These are phyloP conservation scores for Eumaeus atala DNA, from an alignment of 1,140 invertebrate genomes.

Conservation along the genomic window DNA sequence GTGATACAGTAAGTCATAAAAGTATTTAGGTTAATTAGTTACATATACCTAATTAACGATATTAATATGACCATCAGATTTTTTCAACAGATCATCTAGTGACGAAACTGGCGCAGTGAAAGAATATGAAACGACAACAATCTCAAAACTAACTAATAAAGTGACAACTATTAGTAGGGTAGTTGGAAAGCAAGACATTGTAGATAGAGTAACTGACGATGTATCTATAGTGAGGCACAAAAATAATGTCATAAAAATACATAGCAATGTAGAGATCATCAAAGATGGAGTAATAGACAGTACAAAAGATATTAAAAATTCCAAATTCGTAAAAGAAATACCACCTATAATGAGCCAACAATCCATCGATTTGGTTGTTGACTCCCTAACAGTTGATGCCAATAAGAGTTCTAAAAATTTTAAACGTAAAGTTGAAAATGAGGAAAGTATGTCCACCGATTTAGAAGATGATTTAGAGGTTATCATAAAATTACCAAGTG, in stretches of 20 bases:
- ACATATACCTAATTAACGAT: no score
- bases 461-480: slow-evolving; percentile 46
- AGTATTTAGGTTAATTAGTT: no score
- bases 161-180: slow-evolving; percentile 58
- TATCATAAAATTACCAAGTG: slow-evolving; percentile 51
- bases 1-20: no score
- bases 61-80: neutral
- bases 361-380: slow-evolving; percentile 57
- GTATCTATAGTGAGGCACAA: slow-evolving; percentile 34
- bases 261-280: slow-evolving; percentile 48
- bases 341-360: slow-evolving; percentile 63
- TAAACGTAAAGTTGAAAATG: slow-evolving; percentile 24
- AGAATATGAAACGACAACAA: slow-evolving; percentile 62
- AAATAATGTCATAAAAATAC: slow-evolving; percentile 60
- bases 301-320: slow-evolving; percentile 36
- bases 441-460: slow-evolving; percentile 19
- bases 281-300: slow-evolving; percentile 34
- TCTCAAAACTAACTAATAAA: slow-evolving; percentile 64
- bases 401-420: slow-evolving; percentile 28
- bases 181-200: slow-evolving; percentile 43
- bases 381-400: slow-evolving; percentile 47
- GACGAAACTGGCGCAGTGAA: slow-evolving; percentile 59
- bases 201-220: slow-evolving; percentile 37
- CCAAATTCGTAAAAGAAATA: slow-evolving; percentile 29
- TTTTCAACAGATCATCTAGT: slow-evolving; percentile 47